Evolutionary conservation across 2,888 invertebrate genomes (phyloP).

Genomic region (Cantharis rustica): DNA sequence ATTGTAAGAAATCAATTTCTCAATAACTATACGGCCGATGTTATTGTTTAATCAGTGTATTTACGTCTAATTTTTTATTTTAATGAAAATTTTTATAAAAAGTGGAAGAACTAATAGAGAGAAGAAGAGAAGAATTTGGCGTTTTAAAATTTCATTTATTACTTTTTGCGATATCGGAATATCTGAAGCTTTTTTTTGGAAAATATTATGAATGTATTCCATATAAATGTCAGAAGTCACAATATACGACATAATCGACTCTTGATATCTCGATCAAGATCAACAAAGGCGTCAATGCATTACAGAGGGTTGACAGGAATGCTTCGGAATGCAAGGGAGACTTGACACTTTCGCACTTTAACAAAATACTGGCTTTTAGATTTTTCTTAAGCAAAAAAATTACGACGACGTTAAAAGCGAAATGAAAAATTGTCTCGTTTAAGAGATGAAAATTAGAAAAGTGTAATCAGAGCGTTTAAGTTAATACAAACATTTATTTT

Average conservation of each 20-base stretch:
- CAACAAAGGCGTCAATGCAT: conserved; percentile 29
- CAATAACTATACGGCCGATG: no score
- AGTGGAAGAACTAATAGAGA: no score
- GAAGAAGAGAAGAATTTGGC: background rate
- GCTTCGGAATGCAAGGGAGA: conserved; percentile 28
- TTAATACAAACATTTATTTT: conserved; percentile 7
- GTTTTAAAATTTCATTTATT: background rate
- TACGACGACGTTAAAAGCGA: background rate
- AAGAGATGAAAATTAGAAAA: background rate
- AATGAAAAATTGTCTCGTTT: background rate
- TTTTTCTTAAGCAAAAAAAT: background rate
- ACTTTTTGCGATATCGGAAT: background rate
- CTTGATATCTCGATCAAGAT: conserved; percentile 32
- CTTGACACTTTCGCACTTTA: conserved; percentile 16
- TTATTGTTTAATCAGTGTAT: no score
- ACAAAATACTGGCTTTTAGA: conserved; percentile 4
- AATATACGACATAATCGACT: conserved; percentile 32
- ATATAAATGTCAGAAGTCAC: conserved; percentile 19
- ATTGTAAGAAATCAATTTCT: no score
- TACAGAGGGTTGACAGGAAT: conserved; percentile 24
- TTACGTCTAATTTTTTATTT: no score
- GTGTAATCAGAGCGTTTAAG: conserved; percentile 10
- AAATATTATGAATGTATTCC: background rate
- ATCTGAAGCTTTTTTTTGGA: background rate
- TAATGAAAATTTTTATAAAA: no score